phyloP scores from a whole-genome alignment of 2,888 invertebrate genomes.

The Athalia cordata region DNA sequence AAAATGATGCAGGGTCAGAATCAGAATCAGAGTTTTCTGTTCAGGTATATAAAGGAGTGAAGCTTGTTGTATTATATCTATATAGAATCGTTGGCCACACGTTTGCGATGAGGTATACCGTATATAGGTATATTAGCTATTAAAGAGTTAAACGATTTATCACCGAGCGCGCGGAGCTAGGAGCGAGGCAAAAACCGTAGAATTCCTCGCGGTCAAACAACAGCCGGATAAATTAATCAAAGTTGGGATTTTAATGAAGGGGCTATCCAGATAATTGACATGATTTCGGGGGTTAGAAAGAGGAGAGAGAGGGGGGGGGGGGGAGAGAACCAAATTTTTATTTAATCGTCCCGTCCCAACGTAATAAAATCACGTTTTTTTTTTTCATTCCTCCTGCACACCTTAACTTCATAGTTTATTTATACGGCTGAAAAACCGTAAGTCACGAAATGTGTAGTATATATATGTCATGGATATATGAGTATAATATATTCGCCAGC shows the following conservation, averaged over 20 bases:
- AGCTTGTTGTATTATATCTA: no score
- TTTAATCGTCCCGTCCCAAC: slow-evolving; percentile 40
- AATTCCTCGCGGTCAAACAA: slow-evolving; percentile 45
- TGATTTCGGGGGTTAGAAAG: slow-evolving; percentile 56
- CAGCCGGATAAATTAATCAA: slow-evolving; percentile 62
- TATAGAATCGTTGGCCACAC: background rate
- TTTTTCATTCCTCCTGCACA: background rate
- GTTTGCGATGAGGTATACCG: no score
- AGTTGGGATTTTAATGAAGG: slow-evolving; percentile 60
- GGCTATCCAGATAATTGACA: slow-evolving; percentile 62
- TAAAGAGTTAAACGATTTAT: slow-evolving; percentile 60
- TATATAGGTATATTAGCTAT: slow-evolving; percentile 55
- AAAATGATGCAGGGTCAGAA: no score
- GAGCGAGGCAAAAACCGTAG: slow-evolving; percentile 37
- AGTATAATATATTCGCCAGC: no score
- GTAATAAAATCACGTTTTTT: slow-evolving; percentile 41
- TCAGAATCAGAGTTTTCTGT: no score
- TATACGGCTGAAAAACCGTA: background rate
- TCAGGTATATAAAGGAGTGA: no score
- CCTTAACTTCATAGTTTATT: background rate
- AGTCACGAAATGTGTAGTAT: slow-evolving; percentile 11
- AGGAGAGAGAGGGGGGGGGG: slow-evolving; percentile 28
- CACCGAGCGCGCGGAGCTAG: slow-evolving; percentile 45
- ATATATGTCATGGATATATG: no score
- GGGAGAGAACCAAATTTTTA: slow-evolving; percentile 41